Percentiles rank a stretch among this genome's conserved stretches.
Conservation (phyloP, 2,797 vertebrate species). For the Leptodactylus fallax region DNA sequence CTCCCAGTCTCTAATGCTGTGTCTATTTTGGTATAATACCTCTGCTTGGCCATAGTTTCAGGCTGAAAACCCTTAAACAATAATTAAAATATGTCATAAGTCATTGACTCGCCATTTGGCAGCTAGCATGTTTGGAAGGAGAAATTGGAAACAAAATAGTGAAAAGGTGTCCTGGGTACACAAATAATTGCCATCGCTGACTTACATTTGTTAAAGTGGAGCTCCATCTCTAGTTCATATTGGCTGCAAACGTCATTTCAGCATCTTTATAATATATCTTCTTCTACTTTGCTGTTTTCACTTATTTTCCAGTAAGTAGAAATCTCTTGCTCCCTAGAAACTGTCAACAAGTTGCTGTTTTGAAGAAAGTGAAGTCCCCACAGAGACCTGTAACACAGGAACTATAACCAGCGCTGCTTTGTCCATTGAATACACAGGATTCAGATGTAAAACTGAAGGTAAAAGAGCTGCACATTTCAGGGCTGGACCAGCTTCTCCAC, state of each 20-base stretch:
- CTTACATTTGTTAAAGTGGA: not conserved
- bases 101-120: constrained; percentile 19
- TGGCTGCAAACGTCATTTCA: not conserved
- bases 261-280: not conserved
- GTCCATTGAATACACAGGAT: not conserved
- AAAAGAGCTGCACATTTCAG: too few relatives aligned
- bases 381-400: not conserved
- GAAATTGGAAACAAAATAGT: not conserved
- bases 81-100: constrained; percentile 13
- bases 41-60: constrained; percentile 23
- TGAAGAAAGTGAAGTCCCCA: not conserved
- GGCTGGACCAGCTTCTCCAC: too few relatives aligned
- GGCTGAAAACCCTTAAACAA: constrained; percentile 30
- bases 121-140: constrained; percentile 22
- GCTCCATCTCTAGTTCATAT: not conserved
- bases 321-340: not conserved
- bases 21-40: constrained; percentile 39
- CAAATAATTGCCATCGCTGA: constrained; percentile 3
- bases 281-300: not conserved
- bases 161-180: not conserved
- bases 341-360: not conserved
- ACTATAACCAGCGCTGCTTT: not conserved
- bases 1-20: constrained; percentile 24
- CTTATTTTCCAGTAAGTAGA: not conserved
- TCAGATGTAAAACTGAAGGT: too few relatives aligned